phyloP scores from a whole-genome alignment of 1,140 invertebrate species.

The Telenomus remus region DNA sequence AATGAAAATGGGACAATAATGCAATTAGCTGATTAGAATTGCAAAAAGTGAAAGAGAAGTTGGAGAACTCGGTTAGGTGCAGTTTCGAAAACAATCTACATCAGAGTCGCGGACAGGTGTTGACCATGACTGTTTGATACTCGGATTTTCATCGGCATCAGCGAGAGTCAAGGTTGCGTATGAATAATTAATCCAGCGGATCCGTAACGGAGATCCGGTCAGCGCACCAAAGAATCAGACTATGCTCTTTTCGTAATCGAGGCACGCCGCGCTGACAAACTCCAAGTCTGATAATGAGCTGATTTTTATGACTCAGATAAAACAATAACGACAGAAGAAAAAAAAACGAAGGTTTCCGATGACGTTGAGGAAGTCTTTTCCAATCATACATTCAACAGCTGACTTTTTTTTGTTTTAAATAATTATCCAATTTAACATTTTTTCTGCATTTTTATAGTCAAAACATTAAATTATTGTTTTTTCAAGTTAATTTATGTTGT shows the following conservation, averaged over 20 bases:
- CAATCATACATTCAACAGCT: no score
- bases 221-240: slow-evolving; percentile 19
- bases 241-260: slow-evolving; percentile 23
- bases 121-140: slow-evolving; percentile 41
- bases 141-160: slow-evolving; percentile 35
- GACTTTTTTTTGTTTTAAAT: no score
- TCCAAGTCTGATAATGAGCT: slow-evolving; percentile 4
- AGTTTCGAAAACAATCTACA: slow-evolving; percentile 21
- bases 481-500: no score
- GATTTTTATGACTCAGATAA: slow-evolving; percentile 2
- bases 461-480: no score
- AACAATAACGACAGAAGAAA: not conserved
- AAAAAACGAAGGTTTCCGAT: slow-evolving; percentile 16
- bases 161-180: slow-evolving; percentile 51
- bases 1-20: no score
- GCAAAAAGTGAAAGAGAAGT: not conserved
- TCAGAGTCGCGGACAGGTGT: slow-evolving; percentile 18
- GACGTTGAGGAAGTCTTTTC: not conserved
- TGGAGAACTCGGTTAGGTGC: no score
- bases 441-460: no score
- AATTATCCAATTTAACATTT: no score
- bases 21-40: not conserved
- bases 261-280: slow-evolving; percentile 27
- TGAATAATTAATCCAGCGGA: slow-evolving; percentile 52
- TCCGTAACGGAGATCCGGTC: slow-evolving; percentile 51